Conservation (phyloP, 1,140 invertebrate genomes). For the Gryon sp. region DNA sequence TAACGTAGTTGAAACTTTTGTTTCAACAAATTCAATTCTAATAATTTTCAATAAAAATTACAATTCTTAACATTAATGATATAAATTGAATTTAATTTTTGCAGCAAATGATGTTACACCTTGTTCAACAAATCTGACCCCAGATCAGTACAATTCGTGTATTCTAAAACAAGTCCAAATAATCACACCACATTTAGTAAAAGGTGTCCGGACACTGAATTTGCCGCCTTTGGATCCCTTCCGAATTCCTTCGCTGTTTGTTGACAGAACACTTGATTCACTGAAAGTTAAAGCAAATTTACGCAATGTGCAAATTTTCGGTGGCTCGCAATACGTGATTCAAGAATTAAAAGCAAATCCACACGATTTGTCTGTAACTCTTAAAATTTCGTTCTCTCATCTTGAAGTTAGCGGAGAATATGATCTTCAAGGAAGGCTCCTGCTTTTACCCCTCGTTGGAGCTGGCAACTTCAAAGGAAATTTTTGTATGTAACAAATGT, state of each 20-base stretch:
- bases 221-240: constrained; percentile 84
- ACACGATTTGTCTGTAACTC: constrained; percentile 81
- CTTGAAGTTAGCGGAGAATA: constrained; percentile 83
- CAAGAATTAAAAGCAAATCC: constrained; percentile 83
- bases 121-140: constrained; percentile 63
- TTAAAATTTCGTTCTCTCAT: constrained; percentile 82
- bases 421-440: constrained; percentile 83
- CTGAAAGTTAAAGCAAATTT: constrained; percentile 84
- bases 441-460: constrained; percentile 84
- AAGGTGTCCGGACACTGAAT: constrained; percentile 83
- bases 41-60: too few relatives aligned
- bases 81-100: constrained; percentile 30
- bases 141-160: constrained; percentile 80
- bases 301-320: constrained; percentile 83
- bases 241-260: constrained; percentile 81
- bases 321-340: constrained; percentile 82
- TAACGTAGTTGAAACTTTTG: too few relatives aligned
- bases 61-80: too few relatives aligned
- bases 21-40: too few relatives aligned
- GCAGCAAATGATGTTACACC: constrained; percentile 72
- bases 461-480: constrained; percentile 84
- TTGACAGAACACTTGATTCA: constrained; percentile 84
- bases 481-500: constrained; percentile 82
- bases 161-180: constrained; percentile 81
- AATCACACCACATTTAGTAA: constrained; percentile 80